A percentile compares a stretch with the other conserved stretches of the same genome.
These are phyloP conservation scores for Hycleus cichorii DNA, from an alignment of 1,140 invertebrate genomes.

Conservation along the genomic window DNA sequence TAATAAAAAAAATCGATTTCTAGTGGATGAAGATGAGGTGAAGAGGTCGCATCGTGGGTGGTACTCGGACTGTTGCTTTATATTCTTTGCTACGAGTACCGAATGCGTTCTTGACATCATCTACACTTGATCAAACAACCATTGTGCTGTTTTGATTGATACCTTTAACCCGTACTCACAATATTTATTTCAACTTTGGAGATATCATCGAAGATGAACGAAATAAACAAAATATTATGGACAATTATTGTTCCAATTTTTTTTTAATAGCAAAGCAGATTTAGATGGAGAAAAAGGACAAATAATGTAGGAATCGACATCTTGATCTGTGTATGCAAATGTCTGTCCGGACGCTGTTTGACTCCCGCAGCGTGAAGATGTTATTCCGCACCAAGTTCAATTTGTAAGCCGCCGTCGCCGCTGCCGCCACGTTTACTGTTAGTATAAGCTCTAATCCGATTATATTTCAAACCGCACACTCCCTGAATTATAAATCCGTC, in stretches of 20 bases:
- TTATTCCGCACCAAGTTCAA: constrained; percentile 10
- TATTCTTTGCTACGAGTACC: constrained; percentile 10
- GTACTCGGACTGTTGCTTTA: neutral
- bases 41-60: constrained; percentile 17
- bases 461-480: constrained; percentile 15
- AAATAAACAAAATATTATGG: too few species aligned
- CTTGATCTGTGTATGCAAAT: too few species aligned
- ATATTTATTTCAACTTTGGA: constrained; percentile 4
- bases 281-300: too few species aligned
- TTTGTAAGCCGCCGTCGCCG: constrained; percentile 2
- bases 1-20: too few species aligned
- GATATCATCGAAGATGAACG: neutral
- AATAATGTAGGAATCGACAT: too few species aligned
- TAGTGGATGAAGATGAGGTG: neutral
- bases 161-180: constrained; percentile 4
- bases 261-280: too few species aligned
- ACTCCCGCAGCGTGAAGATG: constrained; percentile 13
- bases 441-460: constrained; percentile 10
- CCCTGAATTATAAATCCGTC: constrained; percentile 16
- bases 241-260: too few species aligned
- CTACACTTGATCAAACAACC: constrained; percentile 16
- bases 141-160: constrained; percentile 15
- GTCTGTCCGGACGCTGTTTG: too few species aligned
- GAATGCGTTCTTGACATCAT: constrained; percentile 10
- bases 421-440: constrained; percentile 13